A percentile compares a stretch with the other conserved stretches of the same genome.
Evolutionary conservation across 1,140 invertebrate genomes (phyloP).

Genomic region (Pararge aegeria): DNA sequence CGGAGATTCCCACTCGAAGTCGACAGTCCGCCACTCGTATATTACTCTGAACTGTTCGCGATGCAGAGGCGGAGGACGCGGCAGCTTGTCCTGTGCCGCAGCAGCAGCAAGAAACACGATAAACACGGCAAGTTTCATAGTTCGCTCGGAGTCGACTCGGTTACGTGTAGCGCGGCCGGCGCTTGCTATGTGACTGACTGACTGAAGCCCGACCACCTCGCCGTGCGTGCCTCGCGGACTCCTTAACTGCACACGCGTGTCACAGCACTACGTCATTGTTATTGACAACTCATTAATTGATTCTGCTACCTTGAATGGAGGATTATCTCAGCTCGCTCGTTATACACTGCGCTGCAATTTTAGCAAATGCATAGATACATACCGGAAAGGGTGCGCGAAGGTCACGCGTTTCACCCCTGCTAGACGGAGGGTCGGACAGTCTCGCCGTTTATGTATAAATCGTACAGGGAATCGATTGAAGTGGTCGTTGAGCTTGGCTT

Average conservation of each 20-base stretch:
- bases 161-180: constrained; percentile 53
- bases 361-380: constrained; percentile 19
- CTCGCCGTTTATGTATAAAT: constrained; percentile 36
- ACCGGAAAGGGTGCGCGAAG: constrained; percentile 56
- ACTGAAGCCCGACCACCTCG: constrained; percentile 30
- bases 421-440: constrained; percentile 59
- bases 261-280: constrained; percentile 41
- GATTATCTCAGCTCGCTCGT: constrained; percentile 21
- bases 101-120: constrained; percentile 49
- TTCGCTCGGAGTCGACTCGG: constrained; percentile 27
- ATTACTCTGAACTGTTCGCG: constrained; percentile 77
- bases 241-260: constrained; percentile 41
- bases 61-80: constrained; percentile 39
- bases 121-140: constrained; percentile 54
- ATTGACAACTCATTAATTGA: constrained; percentile 29
- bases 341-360: constrained; percentile 3
- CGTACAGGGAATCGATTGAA: constrained; percentile 46
- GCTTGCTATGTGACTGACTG: constrained; percentile 53
- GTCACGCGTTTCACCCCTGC: constrained; percentile 54
- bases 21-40: constrained; percentile 77
- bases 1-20: constrained; percentile 71
- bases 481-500: constrained; percentile 17
- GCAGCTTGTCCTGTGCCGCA: constrained; percentile 51
- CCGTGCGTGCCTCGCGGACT: constrained; percentile 35
- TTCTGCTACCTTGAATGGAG: constrained; percentile 20